These are phyloP conservation scores for Microchrysa polita DNA, from an alignment of 2,888 invertebrate genomes.

Conservation along the genomic window DNA sequence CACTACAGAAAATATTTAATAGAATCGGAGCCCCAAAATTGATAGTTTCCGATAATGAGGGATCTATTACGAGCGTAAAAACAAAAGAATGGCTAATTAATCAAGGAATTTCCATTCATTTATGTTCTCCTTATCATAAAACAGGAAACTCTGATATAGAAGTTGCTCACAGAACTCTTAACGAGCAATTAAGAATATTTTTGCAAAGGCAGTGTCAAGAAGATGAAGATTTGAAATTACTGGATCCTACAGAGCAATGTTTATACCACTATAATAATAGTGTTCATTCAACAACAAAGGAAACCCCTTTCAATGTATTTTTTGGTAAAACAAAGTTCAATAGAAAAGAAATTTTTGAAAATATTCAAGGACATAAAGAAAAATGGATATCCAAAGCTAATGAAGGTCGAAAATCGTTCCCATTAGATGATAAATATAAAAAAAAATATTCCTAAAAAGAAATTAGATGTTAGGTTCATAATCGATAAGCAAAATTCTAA, in stretches of 20 bases:
- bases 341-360: neutral
- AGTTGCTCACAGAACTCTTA: too few species aligned
- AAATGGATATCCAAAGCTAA: neutral
- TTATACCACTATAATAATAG: constrained; percentile 4
- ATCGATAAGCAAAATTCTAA: constrained; percentile 4
- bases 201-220: neutral
- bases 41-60: constrained; percentile 6
- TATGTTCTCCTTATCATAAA: constrained; percentile 10
- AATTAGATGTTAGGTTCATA: constrained; percentile 4
- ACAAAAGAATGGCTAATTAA: too few species aligned
- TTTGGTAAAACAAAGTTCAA: constrained; percentile 1
- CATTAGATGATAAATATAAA: neutral
- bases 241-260: constrained; percentile 11
- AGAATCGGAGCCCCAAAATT: constrained; percentile 2
- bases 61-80: constrained; percentile 15
- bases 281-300: neutral
- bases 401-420: neutral
- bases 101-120: neutral
- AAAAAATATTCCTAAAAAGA: neutral
- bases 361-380: neutral
- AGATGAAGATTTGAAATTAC: neutral
- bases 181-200: neutral
- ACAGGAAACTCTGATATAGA: constrained; percentile 18
- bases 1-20: constrained; percentile 5
- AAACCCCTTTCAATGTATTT: constrained; percentile 6